Evolutionary conservation across 2,888 invertebrate species (phyloP).

Genomic region (Drosophila silvestris): DNA sequence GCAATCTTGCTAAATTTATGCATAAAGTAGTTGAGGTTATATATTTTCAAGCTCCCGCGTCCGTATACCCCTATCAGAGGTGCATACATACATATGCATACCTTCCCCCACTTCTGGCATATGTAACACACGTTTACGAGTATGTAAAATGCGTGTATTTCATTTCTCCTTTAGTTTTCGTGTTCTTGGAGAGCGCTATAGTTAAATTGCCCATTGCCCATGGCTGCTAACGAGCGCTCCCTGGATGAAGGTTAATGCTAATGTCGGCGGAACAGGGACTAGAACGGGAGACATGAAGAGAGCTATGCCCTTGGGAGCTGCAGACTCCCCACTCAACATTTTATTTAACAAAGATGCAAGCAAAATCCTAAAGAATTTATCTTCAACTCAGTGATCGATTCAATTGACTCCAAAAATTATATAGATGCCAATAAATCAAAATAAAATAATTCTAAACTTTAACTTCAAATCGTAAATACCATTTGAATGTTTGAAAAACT

Average conservation of each 20-base stretch:
- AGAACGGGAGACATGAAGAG: background rate
- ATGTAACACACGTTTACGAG: conserved; percentile 80
- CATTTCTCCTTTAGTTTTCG: conserved; percentile 66
- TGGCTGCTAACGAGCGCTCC: conserved; percentile 69
- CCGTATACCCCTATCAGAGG: conserved; percentile 17
- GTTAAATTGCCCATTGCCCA: conserved; percentile 63
- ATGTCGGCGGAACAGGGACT: conserved; percentile 33
- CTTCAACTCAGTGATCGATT: conserved; percentile 5
- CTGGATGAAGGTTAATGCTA: conserved; percentile 58
- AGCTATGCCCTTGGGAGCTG: conserved; percentile 39
- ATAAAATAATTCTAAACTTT: background rate
- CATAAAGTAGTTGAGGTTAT: conserved; percentile 79
- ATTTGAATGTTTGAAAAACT: background rate
- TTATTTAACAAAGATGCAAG: conserved; percentile 15
- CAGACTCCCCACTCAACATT: conserved; percentile 1
- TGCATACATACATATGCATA: background rate
- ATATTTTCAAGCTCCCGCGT: conserved; percentile 55
- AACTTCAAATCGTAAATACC: background rate
- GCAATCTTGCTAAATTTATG: conserved; percentile 79
- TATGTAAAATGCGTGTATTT: conserved; percentile 80
- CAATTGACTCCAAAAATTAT: conserved; percentile 1
- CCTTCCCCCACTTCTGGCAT: conserved; percentile 32
- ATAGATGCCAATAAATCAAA: conserved; percentile 19
- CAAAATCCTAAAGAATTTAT: conserved; percentile 15
- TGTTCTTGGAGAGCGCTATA: conserved; percentile 52